phyloP scores from a whole-genome alignment of 2,797 vertebrate species.

The Pangasius djambal region DNA sequence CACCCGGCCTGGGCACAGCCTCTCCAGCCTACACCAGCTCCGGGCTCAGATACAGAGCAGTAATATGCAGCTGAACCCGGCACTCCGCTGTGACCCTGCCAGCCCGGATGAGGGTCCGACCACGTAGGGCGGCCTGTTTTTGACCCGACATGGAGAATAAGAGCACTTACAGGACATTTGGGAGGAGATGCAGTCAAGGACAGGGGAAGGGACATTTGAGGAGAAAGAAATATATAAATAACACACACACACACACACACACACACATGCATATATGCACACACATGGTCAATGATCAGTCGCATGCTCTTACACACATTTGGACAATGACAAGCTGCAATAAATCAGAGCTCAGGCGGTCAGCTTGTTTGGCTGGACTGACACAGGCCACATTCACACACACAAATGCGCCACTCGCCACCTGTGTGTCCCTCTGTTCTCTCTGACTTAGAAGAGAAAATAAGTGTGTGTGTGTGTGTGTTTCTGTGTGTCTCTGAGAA shows the following conservation, averaged over 20 bases:
- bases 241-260: not conserved
- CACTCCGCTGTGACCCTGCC: slow-evolving; percentile 66
- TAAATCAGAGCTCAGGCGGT: slow-evolving; percentile 56
- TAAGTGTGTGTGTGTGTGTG: not conserved
- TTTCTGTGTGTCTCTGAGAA: slow-evolving; percentile 14
- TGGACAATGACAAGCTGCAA: slow-evolving; percentile 42
- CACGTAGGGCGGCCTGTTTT: slow-evolving; percentile 33
- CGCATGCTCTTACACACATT: slow-evolving; percentile 23
- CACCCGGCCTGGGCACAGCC: slow-evolving; percentile 57
- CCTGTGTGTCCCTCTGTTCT: slow-evolving; percentile 60
- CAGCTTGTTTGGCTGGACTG: slow-evolving; percentile 50
- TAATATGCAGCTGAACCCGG: slow-evolving; percentile 65
- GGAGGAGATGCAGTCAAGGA: slow-evolving; percentile 45
- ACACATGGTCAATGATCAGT: slow-evolving; percentile 12
- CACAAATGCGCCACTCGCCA: slow-evolving; percentile 40
- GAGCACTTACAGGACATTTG: slow-evolving; percentile 20
- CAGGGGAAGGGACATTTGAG: slow-evolving; percentile 3
- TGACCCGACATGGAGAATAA: slow-evolving; percentile 35
- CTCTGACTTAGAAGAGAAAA: slow-evolving; percentile 17
- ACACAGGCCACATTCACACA: slow-evolving; percentile 45
- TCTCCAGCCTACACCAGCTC: slow-evolving; percentile 39
- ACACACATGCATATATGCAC: not conserved
- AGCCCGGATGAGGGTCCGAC: slow-evolving; percentile 42
- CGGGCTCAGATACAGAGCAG: slow-evolving; percentile 51
- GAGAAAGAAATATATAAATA: slow-evolving; percentile 23